A percentile compares a stretch with the other conserved stretches of the same genome.
phyloP scores from a whole-genome alignment of 2,113 vertebrate genomes.

The Cheilinus undulatus region DNA sequence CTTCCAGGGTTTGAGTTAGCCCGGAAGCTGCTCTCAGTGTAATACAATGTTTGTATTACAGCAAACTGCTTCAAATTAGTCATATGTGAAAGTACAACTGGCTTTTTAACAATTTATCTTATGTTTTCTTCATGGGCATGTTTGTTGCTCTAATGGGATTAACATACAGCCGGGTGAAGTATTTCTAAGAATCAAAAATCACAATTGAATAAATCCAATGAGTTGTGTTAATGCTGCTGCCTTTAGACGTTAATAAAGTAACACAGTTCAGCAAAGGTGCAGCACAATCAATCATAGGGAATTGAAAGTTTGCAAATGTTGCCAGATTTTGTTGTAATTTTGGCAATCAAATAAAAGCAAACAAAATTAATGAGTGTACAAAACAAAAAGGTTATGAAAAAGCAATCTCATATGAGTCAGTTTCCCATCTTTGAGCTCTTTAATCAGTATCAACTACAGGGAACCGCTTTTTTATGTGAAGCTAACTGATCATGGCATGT shows the following conservation, averaged over 20 bases:
- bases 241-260: background rate
- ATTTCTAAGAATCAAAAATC: background rate
- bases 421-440: too few species aligned
- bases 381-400: too few species aligned
- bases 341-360: too few species aligned
- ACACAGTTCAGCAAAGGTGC: background rate
- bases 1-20: constrained; percentile 13
- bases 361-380: too few species aligned
- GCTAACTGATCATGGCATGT: background rate
- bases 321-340: too few species aligned
- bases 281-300: background rate
- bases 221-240: background rate
- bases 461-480: background rate
- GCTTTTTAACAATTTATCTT: background rate
- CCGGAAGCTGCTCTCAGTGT: background rate
- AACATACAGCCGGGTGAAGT: constrained; percentile 11
- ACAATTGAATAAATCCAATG: background rate
- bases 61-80: constrained; percentile 28
- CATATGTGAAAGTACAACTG: constrained; percentile 33
- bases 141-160: constrained; percentile 5
- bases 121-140: constrained; percentile 3
- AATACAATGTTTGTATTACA: constrained; percentile 12
- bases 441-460: too few species aligned
- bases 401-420: too few species aligned
- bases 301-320: too few species aligned